Evolutionary conservation across 2,797 vertebrate species (phyloP), one percentile per base, ranked within the genome.

Genomic region (Peromyscus aztecus): DNA sequence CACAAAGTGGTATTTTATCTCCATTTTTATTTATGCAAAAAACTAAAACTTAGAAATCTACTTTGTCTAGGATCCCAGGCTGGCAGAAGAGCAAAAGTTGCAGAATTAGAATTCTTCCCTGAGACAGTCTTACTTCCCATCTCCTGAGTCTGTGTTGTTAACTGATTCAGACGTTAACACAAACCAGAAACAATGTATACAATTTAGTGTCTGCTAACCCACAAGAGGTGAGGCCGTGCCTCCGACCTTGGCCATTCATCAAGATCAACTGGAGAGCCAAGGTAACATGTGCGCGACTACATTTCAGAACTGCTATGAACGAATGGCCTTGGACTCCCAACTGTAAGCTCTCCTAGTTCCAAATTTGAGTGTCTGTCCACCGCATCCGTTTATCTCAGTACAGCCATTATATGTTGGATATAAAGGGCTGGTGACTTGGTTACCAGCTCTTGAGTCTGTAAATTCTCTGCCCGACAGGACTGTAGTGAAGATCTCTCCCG

Each of bases 21-120:
- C 16, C 52, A 59, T 73, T 61, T 80, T 86, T 77, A 92, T 21
- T 75, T 77, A 69, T 49, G 21, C 2, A 86, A 89, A 37, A 92
- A 69, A 69, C 4, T 82, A 63, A 84, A 29, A 17, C 55, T 80
- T 83, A 69, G 90, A 65, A 91, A 88, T 43, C 14, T 12, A 94
- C 55, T 19, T 84, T 81, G 37, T 90, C 16, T 7, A 40, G 85
- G 4, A 3, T 67, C 34, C 34, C 40, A 81, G 7, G 27, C 34
- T 59, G 82, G 29, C 29, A 71, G 85, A 87, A 71, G 12, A 40
- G 49, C 75, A 5, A 77, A 78, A 52, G 2, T 90, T 67, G 75
- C 29, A 69, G 40, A 95, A 85, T 52, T 86, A 78, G 40, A 88
- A 82, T 34, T 94, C 87, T 95, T 65, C 59, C 21, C 89, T 27